These are phyloP conservation scores for Aphelenchoides bicaudatus DNA, from an alignment of 2,888 invertebrate species.

Conservation along the genomic window DNA sequence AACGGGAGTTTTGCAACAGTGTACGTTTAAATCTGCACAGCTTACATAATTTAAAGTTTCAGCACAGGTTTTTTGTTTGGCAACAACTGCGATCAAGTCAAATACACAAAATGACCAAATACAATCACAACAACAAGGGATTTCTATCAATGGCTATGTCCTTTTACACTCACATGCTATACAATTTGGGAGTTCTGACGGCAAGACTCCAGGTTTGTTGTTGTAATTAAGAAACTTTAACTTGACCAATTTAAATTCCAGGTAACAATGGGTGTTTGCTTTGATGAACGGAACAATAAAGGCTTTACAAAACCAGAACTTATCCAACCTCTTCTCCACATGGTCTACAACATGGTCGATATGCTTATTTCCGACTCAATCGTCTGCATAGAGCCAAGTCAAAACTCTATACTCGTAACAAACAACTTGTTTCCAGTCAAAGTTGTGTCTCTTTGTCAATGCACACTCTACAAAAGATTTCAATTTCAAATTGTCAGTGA, in stretches of 20 bases:
- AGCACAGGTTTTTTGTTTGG: constrained; percentile 21
- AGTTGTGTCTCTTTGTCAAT: constrained; percentile 36
- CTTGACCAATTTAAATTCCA: not conserved
- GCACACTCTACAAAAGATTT: constrained; percentile 34
- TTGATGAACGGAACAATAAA: constrained; percentile 19
- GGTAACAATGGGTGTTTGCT: constrained; percentile 33
- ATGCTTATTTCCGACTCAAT: constrained; percentile 31
- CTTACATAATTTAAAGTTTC: not conserved
- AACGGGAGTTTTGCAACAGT: constrained; percentile 27
- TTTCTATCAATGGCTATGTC: constrained; percentile 35
- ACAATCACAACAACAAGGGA: constrained; percentile 39
- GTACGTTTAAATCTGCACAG: constrained; percentile 5
- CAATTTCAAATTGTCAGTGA: constrained; percentile 29
- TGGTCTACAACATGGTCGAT: constrained; percentile 36
- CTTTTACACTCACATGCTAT: constrained; percentile 38
- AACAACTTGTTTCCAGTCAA: constrained; percentile 43
- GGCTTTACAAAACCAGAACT: constrained; percentile 26
- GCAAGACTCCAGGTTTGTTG: constrained; percentile 34
- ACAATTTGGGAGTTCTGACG: constrained; percentile 38
- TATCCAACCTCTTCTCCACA: constrained; percentile 27
- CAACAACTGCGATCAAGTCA: constrained; percentile 24
- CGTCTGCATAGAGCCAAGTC: constrained; percentile 40
- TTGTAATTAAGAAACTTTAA: not conserved
- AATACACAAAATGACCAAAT: constrained; percentile 38
- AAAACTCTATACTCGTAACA: constrained; percentile 41